A percentile compares a stretch with the other conserved stretches of the same genome.
Evolutionary conservation across 2,888 invertebrate genomes (phyloP).

Genomic region (Troglohyphantes excavatus): DNA sequence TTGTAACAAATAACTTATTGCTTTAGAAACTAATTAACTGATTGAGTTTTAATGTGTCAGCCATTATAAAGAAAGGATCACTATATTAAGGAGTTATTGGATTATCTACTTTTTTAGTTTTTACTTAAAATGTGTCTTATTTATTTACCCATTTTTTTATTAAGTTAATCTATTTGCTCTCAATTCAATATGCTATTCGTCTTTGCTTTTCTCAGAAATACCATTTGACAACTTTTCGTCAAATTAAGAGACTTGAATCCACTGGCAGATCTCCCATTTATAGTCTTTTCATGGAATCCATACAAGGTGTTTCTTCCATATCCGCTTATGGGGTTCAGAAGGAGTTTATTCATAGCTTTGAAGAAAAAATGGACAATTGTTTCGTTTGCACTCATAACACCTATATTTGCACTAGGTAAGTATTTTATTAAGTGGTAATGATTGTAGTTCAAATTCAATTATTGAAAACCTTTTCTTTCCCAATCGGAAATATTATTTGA

Average conservation of each 20-base stretch:
- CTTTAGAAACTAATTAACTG: too few species aligned
- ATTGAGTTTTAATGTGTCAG: too few species aligned
- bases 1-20: too few species aligned
- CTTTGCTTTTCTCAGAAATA: conserved; percentile 82
- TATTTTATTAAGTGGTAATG: too few species aligned
- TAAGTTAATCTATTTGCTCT: too few species aligned
- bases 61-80: too few species aligned
- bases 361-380: conserved; percentile 81
- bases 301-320: conserved; percentile 83
- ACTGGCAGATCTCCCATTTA: conserved; percentile 84
- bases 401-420: conserved; percentile 59
- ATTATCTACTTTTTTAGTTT: not conserved
- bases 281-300: conserved; percentile 84
- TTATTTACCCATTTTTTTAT: too few species aligned
- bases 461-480: too few species aligned
- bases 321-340: conserved; percentile 74
- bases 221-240: conserved; percentile 84
- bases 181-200: too few species aligned
- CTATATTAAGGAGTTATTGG: not conserved
- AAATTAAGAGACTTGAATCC: conserved; percentile 84
- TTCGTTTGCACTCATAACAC: conserved; percentile 47
- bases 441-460: too few species aligned
- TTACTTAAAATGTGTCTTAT: not conserved
- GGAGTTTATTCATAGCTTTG: conserved; percentile 63
- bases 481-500: too few species aligned